These are phyloP conservation scores for Isurus oxyrinchus DNA, from an alignment of 2,113 vertebrate genomes.

Conservation along the genomic window DNA sequence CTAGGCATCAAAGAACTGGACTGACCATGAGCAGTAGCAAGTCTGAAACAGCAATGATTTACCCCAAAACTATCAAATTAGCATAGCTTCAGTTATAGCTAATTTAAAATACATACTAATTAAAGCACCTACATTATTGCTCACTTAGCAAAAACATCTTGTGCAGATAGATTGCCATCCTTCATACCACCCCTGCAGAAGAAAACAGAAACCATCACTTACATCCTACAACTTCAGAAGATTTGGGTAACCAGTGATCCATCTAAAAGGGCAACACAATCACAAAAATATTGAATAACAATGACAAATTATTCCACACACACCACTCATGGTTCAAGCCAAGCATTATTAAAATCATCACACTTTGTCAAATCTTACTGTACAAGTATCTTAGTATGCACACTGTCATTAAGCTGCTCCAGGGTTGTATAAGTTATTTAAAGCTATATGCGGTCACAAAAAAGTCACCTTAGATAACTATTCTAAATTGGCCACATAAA, in stretches of 20 bases:
- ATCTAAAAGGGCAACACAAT: slow-evolving; percentile 20
- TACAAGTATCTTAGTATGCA: background rate
- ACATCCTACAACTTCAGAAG: slow-evolving; percentile 4
- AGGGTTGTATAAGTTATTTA: background rate
- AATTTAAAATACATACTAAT: background rate
- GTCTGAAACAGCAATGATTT: background rate
- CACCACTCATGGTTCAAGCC: background rate
- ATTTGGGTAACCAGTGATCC: slow-evolving; percentile 15
- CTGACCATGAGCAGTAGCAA: background rate
- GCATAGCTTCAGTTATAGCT: background rate
- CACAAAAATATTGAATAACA: background rate
- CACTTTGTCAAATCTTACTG: background rate
- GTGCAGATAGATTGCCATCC: background rate
- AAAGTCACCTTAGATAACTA: background rate
- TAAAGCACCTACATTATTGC: background rate
- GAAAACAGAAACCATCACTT: background rate
- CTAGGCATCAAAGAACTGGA: background rate
- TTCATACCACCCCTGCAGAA: background rate
- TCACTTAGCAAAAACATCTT: background rate
- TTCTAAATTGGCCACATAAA: background rate
- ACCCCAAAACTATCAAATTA: background rate
- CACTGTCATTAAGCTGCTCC: background rate
- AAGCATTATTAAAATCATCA: background rate
- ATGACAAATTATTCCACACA: slow-evolving; percentile 12
- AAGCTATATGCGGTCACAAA: background rate